A percentile compares a stretch with the other conserved stretches of the same genome.
Conservation (phyloP, 2,113 vertebrate species). For the Rhabdornis inornatus region DNA sequence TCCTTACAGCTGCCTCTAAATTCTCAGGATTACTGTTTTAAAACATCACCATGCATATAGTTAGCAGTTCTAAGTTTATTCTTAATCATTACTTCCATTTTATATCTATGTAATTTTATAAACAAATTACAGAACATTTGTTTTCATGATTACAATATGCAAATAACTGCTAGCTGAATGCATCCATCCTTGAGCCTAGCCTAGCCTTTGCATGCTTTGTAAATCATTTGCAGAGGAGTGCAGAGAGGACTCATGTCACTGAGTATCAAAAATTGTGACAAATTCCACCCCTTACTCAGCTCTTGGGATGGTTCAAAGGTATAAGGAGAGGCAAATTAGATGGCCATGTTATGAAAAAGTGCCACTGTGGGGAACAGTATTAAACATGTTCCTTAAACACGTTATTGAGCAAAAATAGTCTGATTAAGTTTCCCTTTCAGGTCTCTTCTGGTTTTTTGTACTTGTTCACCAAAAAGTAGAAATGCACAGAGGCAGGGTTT, state of each 20-base stretch:
- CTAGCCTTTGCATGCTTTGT: neutral
- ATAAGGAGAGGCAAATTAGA: neutral
- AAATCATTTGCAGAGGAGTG: neutral
- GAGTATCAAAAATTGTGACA: neutral
- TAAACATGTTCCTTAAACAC: neutral
- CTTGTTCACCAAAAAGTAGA: neutral
- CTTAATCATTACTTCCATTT: neutral
- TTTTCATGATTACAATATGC: neutral
- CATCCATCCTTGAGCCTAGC: neutral
- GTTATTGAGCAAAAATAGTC: neutral
- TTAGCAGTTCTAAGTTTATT: neutral
- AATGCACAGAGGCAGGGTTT: neutral
- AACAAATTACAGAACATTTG: neutral
- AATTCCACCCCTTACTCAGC: neutral
- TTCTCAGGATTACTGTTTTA: neutral
- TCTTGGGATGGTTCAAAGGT: neutral
- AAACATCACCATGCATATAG: neutral
- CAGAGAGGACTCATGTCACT: neutral
- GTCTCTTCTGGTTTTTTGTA: neutral
- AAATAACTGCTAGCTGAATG: neutral
- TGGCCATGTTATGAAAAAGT: neutral
- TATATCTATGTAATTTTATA: neutral
- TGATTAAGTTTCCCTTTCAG: neutral
- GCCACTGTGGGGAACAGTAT: neutral
- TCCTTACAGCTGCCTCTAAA: neutral